Conservation (phyloP, 1,140 invertebrate genomes). For the Helicoverpa zea region DNA sequence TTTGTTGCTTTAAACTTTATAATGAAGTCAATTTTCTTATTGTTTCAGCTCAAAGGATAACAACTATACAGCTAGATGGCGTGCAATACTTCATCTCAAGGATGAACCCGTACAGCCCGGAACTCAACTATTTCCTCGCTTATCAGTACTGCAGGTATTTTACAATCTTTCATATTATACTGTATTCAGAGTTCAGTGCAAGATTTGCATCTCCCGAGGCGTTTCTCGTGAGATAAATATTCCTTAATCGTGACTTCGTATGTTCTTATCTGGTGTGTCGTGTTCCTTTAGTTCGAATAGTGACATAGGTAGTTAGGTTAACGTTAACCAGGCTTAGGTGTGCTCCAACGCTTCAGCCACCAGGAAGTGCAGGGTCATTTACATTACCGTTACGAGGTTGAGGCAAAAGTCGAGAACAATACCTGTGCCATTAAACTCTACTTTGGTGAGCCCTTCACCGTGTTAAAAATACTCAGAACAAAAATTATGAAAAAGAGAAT, state of each 20-base stretch:
- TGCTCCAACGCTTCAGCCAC: slow-evolving; percentile 63
- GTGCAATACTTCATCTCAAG: slow-evolving; percentile 95
- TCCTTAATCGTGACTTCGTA: slow-evolving; percentile 74
- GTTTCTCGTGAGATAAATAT: slow-evolving; percentile 54
- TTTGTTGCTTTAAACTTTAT: slow-evolving; percentile 18
- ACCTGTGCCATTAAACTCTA: slow-evolving; percentile 61
- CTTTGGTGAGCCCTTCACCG: slow-evolving; percentile 47
- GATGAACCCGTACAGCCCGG: slow-evolving; percentile 95
- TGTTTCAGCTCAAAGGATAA: slow-evolving; percentile 93
- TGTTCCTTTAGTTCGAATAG: slow-evolving; percentile 67
- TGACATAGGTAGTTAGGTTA: slow-evolving; percentile 63
- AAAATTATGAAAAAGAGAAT: not conserved
- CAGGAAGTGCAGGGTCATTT: slow-evolving; percentile 80
- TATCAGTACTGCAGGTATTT: slow-evolving; percentile 93
- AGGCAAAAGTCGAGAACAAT: slow-evolving; percentile 77
- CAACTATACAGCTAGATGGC: slow-evolving; percentile 94
- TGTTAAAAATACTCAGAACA: not conserved
- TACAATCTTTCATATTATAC: slow-evolving; percentile 37
- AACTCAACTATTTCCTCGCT: slow-evolving; percentile 94
- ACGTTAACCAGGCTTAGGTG: slow-evolving; percentile 74
- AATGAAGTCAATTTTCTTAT: slow-evolving; percentile 48
- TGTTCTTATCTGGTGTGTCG: slow-evolving; percentile 71
- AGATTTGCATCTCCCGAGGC: slow-evolving; percentile 32
- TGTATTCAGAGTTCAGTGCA: slow-evolving; percentile 22
- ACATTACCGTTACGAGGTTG: slow-evolving; percentile 77